Percentiles rank a stretch among this genome's conserved stretches.
These are phyloP conservation scores for Pyrrhosoma nymphula DNA, from an alignment of 2,888 invertebrate species.

Conservation along the genomic window DNA sequence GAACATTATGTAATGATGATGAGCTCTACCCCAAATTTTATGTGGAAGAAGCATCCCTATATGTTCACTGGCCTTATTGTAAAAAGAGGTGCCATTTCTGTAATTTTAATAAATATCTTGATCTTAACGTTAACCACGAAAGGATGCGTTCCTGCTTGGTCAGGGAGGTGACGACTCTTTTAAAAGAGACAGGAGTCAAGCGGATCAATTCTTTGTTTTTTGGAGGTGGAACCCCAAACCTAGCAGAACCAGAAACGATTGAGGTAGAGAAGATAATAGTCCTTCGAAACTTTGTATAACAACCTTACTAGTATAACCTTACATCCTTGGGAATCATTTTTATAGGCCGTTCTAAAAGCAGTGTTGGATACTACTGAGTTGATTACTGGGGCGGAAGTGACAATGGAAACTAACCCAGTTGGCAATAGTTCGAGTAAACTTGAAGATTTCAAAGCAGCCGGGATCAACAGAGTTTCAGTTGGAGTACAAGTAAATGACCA, in stretches of 20 bases:
- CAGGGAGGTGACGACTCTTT: constrained; percentile 43
- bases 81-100: constrained; percentile 69
- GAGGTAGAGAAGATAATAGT: constrained; percentile 67
- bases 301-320: background rate
- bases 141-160: constrained; percentile 62
- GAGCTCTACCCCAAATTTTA: background rate
- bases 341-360: background rate
- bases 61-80: constrained; percentile 71
- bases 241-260: constrained; percentile 70
- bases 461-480: constrained; percentile 46
- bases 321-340: background rate
- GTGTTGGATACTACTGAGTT: background rate
- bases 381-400: background rate
- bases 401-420: constrained; percentile 48
- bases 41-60: constrained; percentile 62
- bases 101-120: constrained; percentile 70
- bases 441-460: constrained; percentile 42
- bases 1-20: background rate
- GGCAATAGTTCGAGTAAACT: background rate
- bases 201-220: constrained; percentile 70
- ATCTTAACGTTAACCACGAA: constrained; percentile 42
- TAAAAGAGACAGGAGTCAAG: constrained; percentile 32
- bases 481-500: constrained; percentile 46
- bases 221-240: constrained; percentile 72
- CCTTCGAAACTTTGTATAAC: background rate